Conservation (phyloP, 2,113 vertebrate species). For the Aythya baeri region DNA sequence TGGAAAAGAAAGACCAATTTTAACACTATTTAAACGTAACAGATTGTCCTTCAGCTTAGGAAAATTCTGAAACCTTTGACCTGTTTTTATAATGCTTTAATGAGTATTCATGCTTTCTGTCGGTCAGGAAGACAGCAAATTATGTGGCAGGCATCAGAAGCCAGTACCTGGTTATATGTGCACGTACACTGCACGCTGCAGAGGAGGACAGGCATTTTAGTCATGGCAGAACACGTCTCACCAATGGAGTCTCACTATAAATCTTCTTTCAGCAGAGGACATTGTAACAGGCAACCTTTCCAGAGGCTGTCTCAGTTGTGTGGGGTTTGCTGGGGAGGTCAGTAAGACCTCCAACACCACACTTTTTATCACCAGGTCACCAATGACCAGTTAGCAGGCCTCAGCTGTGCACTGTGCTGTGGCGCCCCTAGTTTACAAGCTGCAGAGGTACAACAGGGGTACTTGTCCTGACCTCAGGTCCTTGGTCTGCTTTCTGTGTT, state of each 20-base stretch:
- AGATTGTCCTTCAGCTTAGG: neutral
- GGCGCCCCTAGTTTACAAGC: neutral
- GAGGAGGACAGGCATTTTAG: neutral
- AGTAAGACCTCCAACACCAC: neutral
- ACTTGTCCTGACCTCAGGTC: neutral
- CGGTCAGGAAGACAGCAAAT: neutral
- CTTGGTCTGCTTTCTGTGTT: neutral
- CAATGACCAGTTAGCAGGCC: fast-evolving
- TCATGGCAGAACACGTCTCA: neutral
- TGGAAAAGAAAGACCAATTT: neutral
- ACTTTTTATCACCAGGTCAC: neutral
- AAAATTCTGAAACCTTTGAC: neutral
- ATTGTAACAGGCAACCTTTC: neutral
- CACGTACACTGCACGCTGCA: neutral
- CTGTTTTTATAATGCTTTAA: neutral
- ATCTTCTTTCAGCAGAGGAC: neutral
- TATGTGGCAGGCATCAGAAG: neutral
- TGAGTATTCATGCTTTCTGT: neutral
- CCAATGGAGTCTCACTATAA: neutral
- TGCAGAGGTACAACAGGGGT: fast-evolving
- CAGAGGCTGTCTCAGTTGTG: neutral
- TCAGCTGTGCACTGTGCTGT: fast-evolving
- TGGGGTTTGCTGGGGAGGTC: neutral
- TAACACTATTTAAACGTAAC: neutral
- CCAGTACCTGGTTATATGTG: neutral